Base-by-base conservation (phyloP, 2,888 invertebrate genomes). In the Tetrapedia diversipes region DNA sequence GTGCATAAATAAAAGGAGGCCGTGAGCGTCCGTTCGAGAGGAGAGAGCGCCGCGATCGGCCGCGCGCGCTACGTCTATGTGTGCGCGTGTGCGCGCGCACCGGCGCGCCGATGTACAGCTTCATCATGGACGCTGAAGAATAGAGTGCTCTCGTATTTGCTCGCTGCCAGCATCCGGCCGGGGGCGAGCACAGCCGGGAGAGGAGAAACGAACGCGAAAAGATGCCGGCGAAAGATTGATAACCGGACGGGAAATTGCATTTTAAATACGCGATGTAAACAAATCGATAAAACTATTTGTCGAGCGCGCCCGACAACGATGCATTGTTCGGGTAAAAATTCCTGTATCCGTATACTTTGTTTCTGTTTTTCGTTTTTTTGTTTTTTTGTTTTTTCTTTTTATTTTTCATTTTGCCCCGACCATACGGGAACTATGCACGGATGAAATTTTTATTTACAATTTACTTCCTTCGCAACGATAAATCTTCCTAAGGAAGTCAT, bases 91-190 rank as follows among this genome's bases (percentile, higher is more conserved):
- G 2, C 24, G 1, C 16, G 22, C 27, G 57, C 39, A n/a, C n/a
- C 60, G 14, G 22, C 19, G 27, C 11, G n/a, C 11, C 1, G 4
- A 72, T 71, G 74, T 82, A 87, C 87, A 83, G 86, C 88, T 89
- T 89, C 83, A 88, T 88, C 88, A 87, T 87, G 89, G 85, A 71
- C 47, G 75, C 71, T 56, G 71, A 60, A 65, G 69, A 76, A 77
- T 70, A 73, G 71, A 72, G 68, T 53, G 71, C 37, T n/a, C 34
- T 14, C 67, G 64, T 29, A 41, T 59, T 51, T 45, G 22, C 59
- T 14, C 56, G 29, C 37, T n/a, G 16, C 47, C 49, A 67, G 41
- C n/a, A 77, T 34, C n/a, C n/a, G n/a, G 49, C 54, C 29, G 27
- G 10, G 8, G 4, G 63, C n/a, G 27, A 14, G n/a, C n/a, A n/a